Evolutionary conservation across 64 coral and sea anemone species (phyloP).

Genomic region (Pachyseris speciosa): DNA sequence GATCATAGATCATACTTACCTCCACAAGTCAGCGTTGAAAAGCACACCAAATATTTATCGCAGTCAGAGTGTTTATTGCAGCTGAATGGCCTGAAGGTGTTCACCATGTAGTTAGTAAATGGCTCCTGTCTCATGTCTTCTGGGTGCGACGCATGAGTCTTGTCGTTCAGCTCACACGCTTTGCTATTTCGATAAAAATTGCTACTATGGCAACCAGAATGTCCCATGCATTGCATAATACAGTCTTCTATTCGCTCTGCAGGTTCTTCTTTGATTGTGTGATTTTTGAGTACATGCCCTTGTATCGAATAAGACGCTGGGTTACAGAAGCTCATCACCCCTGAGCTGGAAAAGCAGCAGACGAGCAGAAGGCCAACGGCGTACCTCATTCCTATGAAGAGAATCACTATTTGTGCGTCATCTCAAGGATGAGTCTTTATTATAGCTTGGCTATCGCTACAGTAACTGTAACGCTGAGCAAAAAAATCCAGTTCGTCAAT

Average conservation of each 20-base stretch:
- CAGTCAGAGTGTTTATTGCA: not conserved
- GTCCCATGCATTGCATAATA: not conserved
- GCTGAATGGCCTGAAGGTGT: not conserved
- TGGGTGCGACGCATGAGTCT: not conserved
- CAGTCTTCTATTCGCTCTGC: not conserved
- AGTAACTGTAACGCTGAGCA: too few species aligned
- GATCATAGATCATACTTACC: constrained; percentile 9
- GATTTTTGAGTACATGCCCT: not conserved
- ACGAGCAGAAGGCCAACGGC: not conserved
- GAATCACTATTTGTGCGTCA: too few species aligned
- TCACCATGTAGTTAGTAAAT: constrained; percentile 13
- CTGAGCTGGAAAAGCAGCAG: not conserved
- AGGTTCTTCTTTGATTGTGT: not conserved
- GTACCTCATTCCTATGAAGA: not conserved
- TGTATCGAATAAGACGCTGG: not conserved
- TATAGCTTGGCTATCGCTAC: too few species aligned
- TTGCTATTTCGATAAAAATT: not conserved
- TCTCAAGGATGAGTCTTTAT: too few species aligned
- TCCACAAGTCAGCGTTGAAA: not conserved
- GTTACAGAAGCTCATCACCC: not conserved
- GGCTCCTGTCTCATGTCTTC: not conserved
- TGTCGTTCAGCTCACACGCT: constrained; percentile 3
- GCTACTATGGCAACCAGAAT: constrained; percentile 5
- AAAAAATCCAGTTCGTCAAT: too few species aligned
- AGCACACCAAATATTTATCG: not conserved